Conservation (phyloP, 2,888 invertebrate species). For the Standfussiana lucernea region DNA sequence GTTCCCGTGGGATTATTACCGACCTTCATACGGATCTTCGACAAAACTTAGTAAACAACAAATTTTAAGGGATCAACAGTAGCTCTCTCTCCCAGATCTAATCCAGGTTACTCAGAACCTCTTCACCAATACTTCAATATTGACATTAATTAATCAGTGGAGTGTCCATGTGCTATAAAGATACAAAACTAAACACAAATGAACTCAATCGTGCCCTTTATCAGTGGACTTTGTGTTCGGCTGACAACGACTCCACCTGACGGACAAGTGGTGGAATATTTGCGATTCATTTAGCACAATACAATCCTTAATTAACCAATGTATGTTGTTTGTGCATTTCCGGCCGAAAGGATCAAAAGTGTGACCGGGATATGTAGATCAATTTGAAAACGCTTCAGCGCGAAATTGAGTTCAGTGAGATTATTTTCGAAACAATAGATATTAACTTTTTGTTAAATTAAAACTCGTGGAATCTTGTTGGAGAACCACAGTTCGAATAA, state of each 20-base stretch:
- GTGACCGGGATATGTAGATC: neutral
- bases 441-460: neutral
- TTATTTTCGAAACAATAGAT: neutral
- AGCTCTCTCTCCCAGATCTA: neutral
- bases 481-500: neutral
- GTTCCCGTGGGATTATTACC: neutral
- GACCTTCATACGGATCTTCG: neutral
- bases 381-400: neutral
- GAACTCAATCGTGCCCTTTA: constrained; percentile 36
- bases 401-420: neutral
- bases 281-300: neutral
- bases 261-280: constrained; percentile 15
- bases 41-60: neutral
- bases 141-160: constrained; percentile 17
- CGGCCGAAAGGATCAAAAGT: neutral
- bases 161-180: constrained; percentile 11
- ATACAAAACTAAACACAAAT: constrained; percentile 35
- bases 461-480: neutral
- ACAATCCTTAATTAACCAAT: neutral
- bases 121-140: constrained; percentile 8
- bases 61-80: neutral
- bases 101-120: neutral
- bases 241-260: constrained; percentile 28
- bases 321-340: neutral
- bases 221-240: constrained; percentile 46